These are phyloP conservation scores for Orthosia incerta DNA, from an alignment of 2,888 invertebrate genomes.

Conservation along the genomic window DNA sequence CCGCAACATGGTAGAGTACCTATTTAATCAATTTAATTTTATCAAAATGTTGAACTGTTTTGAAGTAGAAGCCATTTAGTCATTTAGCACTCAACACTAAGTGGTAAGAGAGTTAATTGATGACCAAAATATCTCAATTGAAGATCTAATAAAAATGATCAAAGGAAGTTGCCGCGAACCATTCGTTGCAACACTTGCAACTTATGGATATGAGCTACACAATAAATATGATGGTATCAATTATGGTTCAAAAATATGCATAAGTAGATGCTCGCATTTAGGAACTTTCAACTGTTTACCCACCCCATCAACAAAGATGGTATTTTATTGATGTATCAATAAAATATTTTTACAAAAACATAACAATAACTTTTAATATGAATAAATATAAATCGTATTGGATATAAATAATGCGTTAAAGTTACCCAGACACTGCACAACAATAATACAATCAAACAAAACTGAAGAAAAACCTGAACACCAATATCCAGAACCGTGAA, in stretches of 20 bases:
- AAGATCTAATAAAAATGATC: slow-evolving; percentile 59
- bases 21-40: background rate
- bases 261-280: background rate
- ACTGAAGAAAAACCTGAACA: background rate
- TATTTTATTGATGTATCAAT: background rate
- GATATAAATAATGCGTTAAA: background rate
- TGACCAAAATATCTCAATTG: slow-evolving; percentile 59
- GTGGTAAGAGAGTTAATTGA: slow-evolving; percentile 24
- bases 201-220: too few relatives aligned
- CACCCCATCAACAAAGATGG: background rate
- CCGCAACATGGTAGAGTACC: too few relatives aligned
- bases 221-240: background rate
- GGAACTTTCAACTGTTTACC: background rate
- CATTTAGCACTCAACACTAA: slow-evolving; percentile 5
- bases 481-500: slow-evolving; percentile 11
- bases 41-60: background rate
- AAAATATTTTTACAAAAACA: background rate
- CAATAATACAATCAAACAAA: slow-evolving; percentile 1
- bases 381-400: background rate
- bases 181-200: slow-evolving; percentile 11
- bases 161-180: slow-evolving; percentile 38
- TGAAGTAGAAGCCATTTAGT: background rate
- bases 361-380: background rate
- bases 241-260: background rate
- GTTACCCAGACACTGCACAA: background rate